Percentiles rank a stretch among this genome's conserved stretches.
These are phyloP conservation scores for Diachasma alloeum DNA, from an alignment of 1,140 invertebrate species.

Conservation along the genomic window DNA sequence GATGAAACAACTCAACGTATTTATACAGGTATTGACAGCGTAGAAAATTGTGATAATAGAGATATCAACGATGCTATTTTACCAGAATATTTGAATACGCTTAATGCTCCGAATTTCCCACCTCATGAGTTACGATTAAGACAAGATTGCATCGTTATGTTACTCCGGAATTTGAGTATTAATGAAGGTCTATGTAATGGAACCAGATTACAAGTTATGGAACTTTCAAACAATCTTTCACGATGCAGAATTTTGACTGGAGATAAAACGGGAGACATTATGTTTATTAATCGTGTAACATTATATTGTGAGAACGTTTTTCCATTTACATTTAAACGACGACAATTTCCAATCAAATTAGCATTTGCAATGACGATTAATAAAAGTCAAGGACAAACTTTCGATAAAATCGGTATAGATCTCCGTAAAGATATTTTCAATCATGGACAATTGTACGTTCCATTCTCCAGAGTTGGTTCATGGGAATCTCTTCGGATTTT, in stretches of 20 bases:
- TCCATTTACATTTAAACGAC: slow-evolving; percentile 27
- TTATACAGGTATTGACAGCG: too few relatives aligned
- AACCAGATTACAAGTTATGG: too few relatives aligned
- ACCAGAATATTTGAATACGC: too few relatives aligned
- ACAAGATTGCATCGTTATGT: slow-evolving; percentile 9
- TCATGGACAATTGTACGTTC: slow-evolving; percentile 49
- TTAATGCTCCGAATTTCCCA: not conserved
- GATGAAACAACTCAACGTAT: slow-evolving; percentile 11
- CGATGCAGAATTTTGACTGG: slow-evolving; percentile 30
- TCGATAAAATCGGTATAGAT: too few relatives aligned
- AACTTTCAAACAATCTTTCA: slow-evolving; percentile 27
- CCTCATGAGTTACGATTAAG: slow-evolving; percentile 21
- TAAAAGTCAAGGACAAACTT: too few relatives aligned
- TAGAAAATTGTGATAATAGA: too few relatives aligned
- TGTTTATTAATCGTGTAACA: slow-evolving; percentile 28
- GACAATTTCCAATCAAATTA: slow-evolving; percentile 44
- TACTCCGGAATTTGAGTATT: slow-evolving; percentile 13
- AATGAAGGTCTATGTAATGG: slow-evolving; percentile 25
- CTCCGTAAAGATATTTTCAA: too few relatives aligned
- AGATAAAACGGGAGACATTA: slow-evolving; percentile 23
- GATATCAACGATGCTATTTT: too few relatives aligned
- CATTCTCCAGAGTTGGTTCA: slow-evolving; percentile 34
- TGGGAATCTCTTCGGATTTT: slow-evolving; percentile 7
- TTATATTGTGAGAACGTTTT: slow-evolving; percentile 25
- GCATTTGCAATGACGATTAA: slow-evolving; percentile 67